These are phyloP conservation scores for Euphydryas editha DNA, from an alignment of 2,888 invertebrate species.

Conservation along the genomic window DNA sequence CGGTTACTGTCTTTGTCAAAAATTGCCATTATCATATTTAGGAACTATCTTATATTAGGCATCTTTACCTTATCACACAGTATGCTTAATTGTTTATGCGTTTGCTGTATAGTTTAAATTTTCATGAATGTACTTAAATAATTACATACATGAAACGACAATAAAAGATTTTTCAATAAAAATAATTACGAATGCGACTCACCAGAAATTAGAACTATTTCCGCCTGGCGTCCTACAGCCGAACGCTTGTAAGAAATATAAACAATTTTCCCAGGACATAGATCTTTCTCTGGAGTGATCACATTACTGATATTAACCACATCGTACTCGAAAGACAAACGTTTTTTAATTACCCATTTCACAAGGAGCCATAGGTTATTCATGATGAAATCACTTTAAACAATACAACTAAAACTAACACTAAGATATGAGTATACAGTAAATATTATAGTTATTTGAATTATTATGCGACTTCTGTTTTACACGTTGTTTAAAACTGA, in stretches of 20 bases:
- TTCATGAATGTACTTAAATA: background rate
- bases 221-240: conserved; percentile 53
- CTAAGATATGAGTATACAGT: too few relatives aligned
- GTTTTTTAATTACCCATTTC: conserved; percentile 61
- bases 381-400: conserved; percentile 48
- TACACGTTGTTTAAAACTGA: conserved; percentile 32
- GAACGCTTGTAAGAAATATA: conserved; percentile 49
- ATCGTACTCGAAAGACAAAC: conserved; percentile 58
- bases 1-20: too few relatives aligned
- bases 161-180: background rate
- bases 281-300: conserved; percentile 49
- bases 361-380: conserved; percentile 63
- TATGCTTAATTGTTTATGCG: background rate
- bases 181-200: conserved; percentile 34
- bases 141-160: background rate
- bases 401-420: too few relatives aligned
- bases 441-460: background rate
- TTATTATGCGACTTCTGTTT: conserved; percentile 15
- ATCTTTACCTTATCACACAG: too few relatives aligned
- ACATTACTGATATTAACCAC: conserved; percentile 55
- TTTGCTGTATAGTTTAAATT: too few relatives aligned
- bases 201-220: conserved; percentile 63
- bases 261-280: conserved; percentile 56
- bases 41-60: too few relatives aligned
- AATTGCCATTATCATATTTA: too few relatives aligned